Conservation (phyloP, 1,140 invertebrate genomes). For the Caerostris darwini region DNA sequence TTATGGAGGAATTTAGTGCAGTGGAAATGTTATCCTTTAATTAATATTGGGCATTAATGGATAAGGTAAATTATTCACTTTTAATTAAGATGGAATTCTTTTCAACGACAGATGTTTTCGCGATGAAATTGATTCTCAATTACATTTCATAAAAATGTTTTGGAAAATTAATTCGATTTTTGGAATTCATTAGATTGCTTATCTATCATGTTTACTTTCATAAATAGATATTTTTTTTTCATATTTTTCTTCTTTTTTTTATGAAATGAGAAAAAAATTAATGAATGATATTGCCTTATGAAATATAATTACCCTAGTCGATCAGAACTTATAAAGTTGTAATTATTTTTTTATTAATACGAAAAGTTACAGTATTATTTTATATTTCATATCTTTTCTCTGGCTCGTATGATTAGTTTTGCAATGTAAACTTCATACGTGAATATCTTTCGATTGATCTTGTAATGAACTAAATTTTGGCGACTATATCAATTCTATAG, state of each 20-base stretch:
- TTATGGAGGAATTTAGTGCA: neutral
- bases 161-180: neutral
- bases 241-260: too few species aligned
- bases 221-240: too few species aligned
- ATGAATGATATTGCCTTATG: too few species aligned
- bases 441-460: too few species aligned
- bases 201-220: neutral
- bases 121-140: neutral
- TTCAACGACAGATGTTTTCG: neutral
- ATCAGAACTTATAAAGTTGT: neutral
- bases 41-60: constrained; percentile 8
- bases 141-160: neutral
- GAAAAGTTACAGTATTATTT: too few species aligned
- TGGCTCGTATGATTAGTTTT: too few species aligned
- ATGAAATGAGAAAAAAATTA: too few species aligned
- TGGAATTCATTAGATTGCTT: neutral
- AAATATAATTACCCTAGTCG: too few species aligned
- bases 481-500: too few species aligned
- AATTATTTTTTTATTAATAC: neutral
- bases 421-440: too few species aligned
- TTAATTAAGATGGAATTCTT: neutral
- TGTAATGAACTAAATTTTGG: too few species aligned
- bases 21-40: neutral
- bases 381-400: too few species aligned
- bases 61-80: neutral